Percentiles rank a stretch among this genome's conserved stretches.
phyloP scores from a whole-genome alignment of 1,140 invertebrate species.

The Conus ventricosus region DNA sequence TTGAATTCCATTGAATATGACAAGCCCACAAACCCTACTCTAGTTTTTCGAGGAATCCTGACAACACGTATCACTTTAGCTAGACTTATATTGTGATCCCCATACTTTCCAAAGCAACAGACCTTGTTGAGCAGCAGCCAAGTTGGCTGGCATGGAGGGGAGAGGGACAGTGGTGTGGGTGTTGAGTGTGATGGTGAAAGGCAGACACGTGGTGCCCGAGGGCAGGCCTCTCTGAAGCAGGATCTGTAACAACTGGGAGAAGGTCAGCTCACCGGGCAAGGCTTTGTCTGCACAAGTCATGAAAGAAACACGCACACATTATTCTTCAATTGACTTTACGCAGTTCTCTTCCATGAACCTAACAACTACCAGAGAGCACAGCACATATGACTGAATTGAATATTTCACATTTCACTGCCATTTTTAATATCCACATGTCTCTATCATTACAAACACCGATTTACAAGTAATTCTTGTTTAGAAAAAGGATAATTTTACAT shows the following conservation, averaged over 20 bases:
- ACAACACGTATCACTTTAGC: no score
- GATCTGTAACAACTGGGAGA: slow-evolving; percentile 80
- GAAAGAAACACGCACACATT: not conserved
- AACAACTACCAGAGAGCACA: not conserved
- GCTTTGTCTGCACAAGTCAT: slow-evolving; percentile 66
- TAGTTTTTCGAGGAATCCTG: no score
- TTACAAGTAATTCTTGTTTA: no score
- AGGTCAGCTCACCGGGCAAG: slow-evolving; percentile 78
- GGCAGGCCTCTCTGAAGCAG: slow-evolving; percentile 78
- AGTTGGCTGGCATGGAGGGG: not conserved
- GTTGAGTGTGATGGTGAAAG: slow-evolving; percentile 63
- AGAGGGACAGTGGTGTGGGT: slow-evolving; percentile 20
- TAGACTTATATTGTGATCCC: no score
- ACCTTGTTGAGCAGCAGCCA: slow-evolving; percentile 19
- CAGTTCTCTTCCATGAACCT: not conserved
- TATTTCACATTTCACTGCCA: not conserved
- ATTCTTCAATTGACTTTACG: not conserved
- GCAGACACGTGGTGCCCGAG: slow-evolving; percentile 76
- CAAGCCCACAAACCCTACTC: no score
- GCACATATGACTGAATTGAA: not conserved
- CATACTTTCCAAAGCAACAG: no score
- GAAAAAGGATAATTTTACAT: no score
- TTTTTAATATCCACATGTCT: no score
- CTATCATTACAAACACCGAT: no score
- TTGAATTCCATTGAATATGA: no score